phyloP scores from a whole-genome alignment of 2,113 vertebrate species.

The Bucco capensis region DNA sequence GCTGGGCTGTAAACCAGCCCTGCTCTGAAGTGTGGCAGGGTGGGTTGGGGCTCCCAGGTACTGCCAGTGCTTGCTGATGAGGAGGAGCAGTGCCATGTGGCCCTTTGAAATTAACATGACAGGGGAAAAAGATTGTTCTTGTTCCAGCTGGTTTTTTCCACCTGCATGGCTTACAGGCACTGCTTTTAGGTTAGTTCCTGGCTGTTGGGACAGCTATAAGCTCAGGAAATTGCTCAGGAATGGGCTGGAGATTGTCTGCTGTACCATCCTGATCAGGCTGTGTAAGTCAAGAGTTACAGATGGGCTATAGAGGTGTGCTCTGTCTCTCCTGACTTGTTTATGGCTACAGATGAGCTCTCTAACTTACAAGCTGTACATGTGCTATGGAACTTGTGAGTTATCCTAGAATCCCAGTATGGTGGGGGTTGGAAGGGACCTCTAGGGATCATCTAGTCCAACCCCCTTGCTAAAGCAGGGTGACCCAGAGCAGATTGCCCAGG shows the following conservation, averaged over 20 bases:
- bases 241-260: background rate
- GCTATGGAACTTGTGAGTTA: background rate
- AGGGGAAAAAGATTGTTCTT: background rate
- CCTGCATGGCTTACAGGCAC: background rate
- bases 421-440: background rate
- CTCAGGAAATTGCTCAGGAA: background rate
- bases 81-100: background rate
- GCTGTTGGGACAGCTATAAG: background rate
- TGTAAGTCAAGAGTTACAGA: background rate
- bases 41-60: accelerated
- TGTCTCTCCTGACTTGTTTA: background rate
- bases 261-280: background rate
- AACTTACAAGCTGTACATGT: background rate
- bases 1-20: background rate
- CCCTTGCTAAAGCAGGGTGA: too few species aligned
- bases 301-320: background rate
- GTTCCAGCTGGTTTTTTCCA: background rate
- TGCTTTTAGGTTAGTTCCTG: background rate
- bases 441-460: background rate
- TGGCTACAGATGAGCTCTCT: background rate
- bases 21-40: background rate
- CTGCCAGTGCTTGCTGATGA: accelerated
- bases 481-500: background rate
- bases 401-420: background rate
- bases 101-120: background rate